Evolutionary conservation across 2,797 vertebrate species (phyloP).

Genomic region (Serranus cabrilla): DNA sequence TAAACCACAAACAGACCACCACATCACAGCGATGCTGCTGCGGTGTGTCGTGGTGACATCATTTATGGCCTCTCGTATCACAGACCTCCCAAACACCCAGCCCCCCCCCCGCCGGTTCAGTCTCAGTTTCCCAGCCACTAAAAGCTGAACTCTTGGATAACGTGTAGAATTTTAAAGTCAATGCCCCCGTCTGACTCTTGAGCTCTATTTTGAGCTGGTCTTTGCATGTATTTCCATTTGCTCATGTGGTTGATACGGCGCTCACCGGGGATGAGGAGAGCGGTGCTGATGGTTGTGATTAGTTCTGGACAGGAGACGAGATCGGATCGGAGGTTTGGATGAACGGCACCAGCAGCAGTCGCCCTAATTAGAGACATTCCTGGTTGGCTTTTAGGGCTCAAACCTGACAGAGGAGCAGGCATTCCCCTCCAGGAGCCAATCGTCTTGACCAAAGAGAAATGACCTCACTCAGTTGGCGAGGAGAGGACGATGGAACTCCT

Average conservation of each 20-base stretch:
- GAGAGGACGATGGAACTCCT: constrained; percentile 32
- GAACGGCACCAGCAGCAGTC: constrained; percentile 58
- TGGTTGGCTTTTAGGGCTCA: constrained; percentile 56
- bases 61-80: constrained; percentile 65
- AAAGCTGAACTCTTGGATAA: constrained; percentile 45
- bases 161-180: constrained; percentile 32
- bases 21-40: constrained; percentile 71
- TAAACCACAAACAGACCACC: constrained; percentile 71
- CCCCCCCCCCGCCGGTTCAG: neutral
- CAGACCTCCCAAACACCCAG: constrained; percentile 55
- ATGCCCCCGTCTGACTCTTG: constrained; percentile 41
- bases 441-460: constrained; percentile 56
- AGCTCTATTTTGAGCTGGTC: constrained; percentile 42
- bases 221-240: constrained; percentile 71
- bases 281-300: constrained; percentile 78
- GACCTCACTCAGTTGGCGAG: constrained; percentile 57
- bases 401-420: constrained; percentile 55
- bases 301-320: constrained; percentile 70
- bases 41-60: constrained; percentile 68
- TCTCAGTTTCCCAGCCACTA: constrained; percentile 49
- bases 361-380: constrained; percentile 70
- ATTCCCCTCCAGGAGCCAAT: constrained; percentile 49
- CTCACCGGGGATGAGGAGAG: constrained; percentile 54
- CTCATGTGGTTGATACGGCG: constrained; percentile 57
- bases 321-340: constrained; percentile 58